phyloP scores from a whole-genome alignment of 1,140 invertebrate genomes.

The Aethina tumida region DNA sequence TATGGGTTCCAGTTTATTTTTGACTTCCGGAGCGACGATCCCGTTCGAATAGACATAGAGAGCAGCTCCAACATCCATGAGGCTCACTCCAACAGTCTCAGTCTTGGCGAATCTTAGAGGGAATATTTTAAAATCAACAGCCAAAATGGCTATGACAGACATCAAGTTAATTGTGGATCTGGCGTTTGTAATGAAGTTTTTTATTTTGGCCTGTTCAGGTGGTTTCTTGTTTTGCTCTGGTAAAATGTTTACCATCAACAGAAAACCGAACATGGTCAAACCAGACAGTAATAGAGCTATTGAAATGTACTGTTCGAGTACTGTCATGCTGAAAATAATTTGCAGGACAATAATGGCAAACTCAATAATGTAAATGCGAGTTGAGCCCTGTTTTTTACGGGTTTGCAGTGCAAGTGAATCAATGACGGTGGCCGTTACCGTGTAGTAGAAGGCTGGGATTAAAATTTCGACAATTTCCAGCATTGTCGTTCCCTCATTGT shows the following conservation, averaged over 20 bases:
- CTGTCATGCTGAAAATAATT: conserved; percentile 21
- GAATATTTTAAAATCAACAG: conserved; percentile 85
- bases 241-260: not conserved
- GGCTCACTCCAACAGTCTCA: conserved; percentile 71
- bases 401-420: no score
- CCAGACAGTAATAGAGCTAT: conserved; percentile 2
- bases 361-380: conserved; percentile 20
- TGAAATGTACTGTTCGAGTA: conserved; percentile 19
- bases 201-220: conserved; percentile 32
- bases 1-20: conserved; percentile 32
- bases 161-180: conserved; percentile 61
- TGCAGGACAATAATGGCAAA: conserved; percentile 20
- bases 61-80: conserved; percentile 94
- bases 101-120: conserved; percentile 80
- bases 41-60: conserved; percentile 82
- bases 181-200: conserved; percentile 53
- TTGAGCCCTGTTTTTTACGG: no score
- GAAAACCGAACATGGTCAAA: not conserved
- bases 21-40: conserved; percentile 53
- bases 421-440: no score
- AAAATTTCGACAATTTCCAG: no score
- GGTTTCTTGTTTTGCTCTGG: conserved; percentile 7
- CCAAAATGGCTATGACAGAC: conserved; percentile 77
- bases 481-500: no score
- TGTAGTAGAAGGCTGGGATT: no score